Conservation (phyloP, 2,888 invertebrate species). For the Pristionchus maxplancki region DNA sequence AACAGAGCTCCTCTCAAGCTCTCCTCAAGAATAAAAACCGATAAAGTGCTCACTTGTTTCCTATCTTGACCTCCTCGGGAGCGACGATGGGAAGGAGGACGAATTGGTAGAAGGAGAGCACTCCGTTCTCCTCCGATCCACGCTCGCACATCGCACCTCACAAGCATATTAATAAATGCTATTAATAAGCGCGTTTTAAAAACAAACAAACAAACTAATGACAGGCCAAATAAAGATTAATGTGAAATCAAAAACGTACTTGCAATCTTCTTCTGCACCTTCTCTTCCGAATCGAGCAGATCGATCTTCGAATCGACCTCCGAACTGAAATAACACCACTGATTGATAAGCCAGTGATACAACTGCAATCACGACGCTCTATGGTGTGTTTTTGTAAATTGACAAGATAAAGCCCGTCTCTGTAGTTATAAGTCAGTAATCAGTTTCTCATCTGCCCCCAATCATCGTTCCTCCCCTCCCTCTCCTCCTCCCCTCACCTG, state of each 20-base stretch:
- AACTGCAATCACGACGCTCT: too few species aligned
- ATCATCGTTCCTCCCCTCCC: background rate
- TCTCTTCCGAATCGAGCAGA: slow-evolving; percentile 89
- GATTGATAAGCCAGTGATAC: too few species aligned
- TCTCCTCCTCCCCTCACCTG: slow-evolving; percentile 83
- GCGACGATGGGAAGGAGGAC: slow-evolving; percentile 90
- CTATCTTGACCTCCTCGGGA: slow-evolving; percentile 59
- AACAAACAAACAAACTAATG: too few species aligned
- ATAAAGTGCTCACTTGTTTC: slow-evolving; percentile 59
- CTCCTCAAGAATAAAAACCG: too few species aligned
- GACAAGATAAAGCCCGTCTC: too few species aligned
- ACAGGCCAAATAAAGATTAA: background rate
- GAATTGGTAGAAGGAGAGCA: slow-evolving; percentile 93
- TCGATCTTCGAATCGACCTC: slow-evolving; percentile 99
- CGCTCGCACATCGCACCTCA: slow-evolving; percentile 59
- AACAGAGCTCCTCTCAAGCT: too few species aligned
- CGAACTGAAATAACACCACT: slow-evolving; percentile 87
- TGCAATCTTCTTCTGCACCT: slow-evolving; percentile 91
- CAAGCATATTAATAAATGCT: slow-evolving; percentile 53
- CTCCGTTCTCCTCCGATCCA: slow-evolving; percentile 87
- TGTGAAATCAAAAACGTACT: slow-evolving; percentile 79
- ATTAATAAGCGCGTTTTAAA: background rate
- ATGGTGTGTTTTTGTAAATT: too few species aligned
- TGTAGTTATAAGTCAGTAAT: too few species aligned
- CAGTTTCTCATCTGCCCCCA: too few species aligned